Base-by-base conservation (phyloP, 2,888 invertebrate genomes). In the Synanthedon vespiformis region DNA sequence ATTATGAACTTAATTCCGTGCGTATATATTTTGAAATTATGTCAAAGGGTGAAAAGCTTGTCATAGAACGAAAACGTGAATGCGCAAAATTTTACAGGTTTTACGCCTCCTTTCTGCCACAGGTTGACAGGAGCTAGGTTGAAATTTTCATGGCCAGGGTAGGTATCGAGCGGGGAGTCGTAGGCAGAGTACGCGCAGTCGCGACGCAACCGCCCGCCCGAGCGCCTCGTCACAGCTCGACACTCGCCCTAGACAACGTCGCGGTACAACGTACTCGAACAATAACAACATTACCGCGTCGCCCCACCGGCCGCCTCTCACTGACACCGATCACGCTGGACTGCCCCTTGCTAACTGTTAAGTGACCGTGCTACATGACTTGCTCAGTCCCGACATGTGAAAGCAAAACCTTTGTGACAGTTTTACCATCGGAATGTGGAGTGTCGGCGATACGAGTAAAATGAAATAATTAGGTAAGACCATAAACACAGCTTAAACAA, bases 61-160 rank as follows among this genome's bases (percentile, higher is more conserved):
- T 27, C 2, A 34, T 34, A 10, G 34, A 10, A 34, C 34, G 34
- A 34, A 22, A 34, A 44, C 44, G 44, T 13, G 44, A 44, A 44
- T 44, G 44, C 44, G 44, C 44, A 44, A 13, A 44, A n/a, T 6
- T 44, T 14, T 44, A 44, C 14, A 44, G 44, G 44, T 48, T 6
- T 22, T 48, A 5, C 56, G 76, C 74, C 76, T 81, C 78, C 80
- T 78, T 77, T 75, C 79, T 68, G 72, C 79, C 83, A 82, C 81
- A 76, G 78, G 80, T 82, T 86, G 86, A 85, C 86, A 86, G 83
- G 63, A 62, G 66, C 64, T 74, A 68, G 76, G 76, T 74, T 86
- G 81, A 86, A 86, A 81, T 70, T 86, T 87, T 87, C 86, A 87
- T 86, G 87, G 86, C 80, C 86, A 82, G 69, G 63, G 78, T 87